A percentile compares a stretch with the other conserved stretches of the same genome.
phyloP scores from a whole-genome alignment of 2,113 vertebrate genomes.

The Eurypyga helias region DNA sequence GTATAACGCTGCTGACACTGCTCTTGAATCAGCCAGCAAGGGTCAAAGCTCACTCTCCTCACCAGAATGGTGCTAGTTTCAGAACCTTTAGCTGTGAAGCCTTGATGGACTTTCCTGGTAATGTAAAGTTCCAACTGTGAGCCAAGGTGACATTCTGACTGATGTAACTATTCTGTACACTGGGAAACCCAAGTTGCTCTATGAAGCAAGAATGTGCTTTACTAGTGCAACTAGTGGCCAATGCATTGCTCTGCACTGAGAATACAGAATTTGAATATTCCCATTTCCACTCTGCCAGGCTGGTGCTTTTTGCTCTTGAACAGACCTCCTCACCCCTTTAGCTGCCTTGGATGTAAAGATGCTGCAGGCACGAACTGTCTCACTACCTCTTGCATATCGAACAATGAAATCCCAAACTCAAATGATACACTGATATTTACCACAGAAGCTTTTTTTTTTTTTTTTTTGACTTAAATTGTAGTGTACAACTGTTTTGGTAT shows the following conservation, averaged over 20 bases:
- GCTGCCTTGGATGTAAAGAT: not conserved
- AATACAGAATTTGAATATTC: not conserved
- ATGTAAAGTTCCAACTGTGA: not conserved
- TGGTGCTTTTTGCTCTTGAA: not conserved
- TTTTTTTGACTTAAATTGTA: not conserved
- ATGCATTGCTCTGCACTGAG: not conserved
- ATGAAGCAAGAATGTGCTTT: not conserved
- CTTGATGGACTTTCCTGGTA: no score
- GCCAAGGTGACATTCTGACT: not conserved
- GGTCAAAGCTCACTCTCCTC: not conserved
- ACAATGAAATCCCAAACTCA: not conserved
- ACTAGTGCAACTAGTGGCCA: not conserved
- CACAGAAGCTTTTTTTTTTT: not conserved
- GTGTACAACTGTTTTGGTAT: not conserved
- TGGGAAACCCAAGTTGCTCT: not conserved
- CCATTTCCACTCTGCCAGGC: not conserved
- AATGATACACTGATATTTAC: not conserved
- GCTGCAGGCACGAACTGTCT: not conserved
- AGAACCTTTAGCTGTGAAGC: not conserved
- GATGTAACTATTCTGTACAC: fast-evolving
- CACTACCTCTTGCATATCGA: not conserved
- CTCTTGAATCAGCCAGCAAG: not conserved
- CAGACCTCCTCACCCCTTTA: not conserved
- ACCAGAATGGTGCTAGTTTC: not conserved
- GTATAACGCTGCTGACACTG: not conserved